Evolutionary conservation across 92 coral and sea anemone genomes (phyloP).

Genomic region (Zoanthus sociatus): DNA sequence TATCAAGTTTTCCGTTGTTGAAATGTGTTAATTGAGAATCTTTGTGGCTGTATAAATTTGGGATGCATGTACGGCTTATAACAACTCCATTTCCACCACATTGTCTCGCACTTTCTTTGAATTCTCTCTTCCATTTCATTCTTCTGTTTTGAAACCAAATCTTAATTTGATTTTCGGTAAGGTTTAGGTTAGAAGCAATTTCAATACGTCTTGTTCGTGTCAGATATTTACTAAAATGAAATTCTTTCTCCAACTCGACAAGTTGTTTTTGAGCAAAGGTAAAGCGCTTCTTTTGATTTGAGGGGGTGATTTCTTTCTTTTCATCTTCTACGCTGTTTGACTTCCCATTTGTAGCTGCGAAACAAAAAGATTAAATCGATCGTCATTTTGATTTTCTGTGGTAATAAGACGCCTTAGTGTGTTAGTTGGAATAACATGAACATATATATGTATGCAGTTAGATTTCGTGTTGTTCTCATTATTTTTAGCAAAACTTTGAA

Average conservation of each 20-base stretch:
- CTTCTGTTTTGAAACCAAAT: constrained; percentile 99
- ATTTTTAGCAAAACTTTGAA: background rate
- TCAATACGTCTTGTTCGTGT: constrained; percentile 94
- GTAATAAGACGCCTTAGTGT: background rate
- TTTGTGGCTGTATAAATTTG: constrained; percentile 24
- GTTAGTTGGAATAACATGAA: background rate
- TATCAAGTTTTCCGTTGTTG: constrained; percentile 33
- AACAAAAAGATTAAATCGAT: background rate
- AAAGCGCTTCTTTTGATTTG: constrained; percentile 84
- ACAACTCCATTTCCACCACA: constrained; percentile 14
- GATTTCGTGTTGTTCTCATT: background rate
- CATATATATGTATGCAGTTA: too few relatives aligned
- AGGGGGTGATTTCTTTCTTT: constrained; percentile 20
- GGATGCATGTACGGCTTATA: constrained; percentile 9
- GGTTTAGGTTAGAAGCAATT: constrained; percentile 89
- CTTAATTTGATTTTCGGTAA: constrained; percentile 96
- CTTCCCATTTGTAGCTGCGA: constrained; percentile 25
- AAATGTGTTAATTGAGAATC: constrained; percentile 21
- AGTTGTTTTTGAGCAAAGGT: constrained; percentile 96
- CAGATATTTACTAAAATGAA: constrained; percentile 96
- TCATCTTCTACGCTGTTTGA: constrained; percentile 24
- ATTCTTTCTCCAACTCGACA: constrained; percentile 96
- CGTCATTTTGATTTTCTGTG: background rate
- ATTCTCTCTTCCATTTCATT: constrained; percentile 98
- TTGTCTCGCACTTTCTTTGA: constrained; percentile 72